phyloP scores from a whole-genome alignment of 1,140 invertebrate species.

The Drosophila micromelanica region DNA sequence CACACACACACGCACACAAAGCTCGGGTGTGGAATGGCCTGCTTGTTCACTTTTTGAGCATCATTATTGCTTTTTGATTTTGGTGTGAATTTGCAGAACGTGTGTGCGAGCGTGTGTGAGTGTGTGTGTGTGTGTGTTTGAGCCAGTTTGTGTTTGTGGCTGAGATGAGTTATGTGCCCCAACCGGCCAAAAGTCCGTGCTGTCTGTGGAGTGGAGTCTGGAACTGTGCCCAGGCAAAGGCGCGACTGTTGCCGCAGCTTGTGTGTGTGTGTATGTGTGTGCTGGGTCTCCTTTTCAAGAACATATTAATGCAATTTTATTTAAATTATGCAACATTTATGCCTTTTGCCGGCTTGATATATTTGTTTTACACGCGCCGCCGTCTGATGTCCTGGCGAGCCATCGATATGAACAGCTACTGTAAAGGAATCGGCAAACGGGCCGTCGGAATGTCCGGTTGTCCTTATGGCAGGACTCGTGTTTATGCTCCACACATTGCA shows the following conservation, averaged over 20 bases:
- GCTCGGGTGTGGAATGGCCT: conserved; percentile 12
- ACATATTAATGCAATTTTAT: conserved; percentile 81
- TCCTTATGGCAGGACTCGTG: conserved; percentile 31
- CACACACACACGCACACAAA: conserved; percentile 16
- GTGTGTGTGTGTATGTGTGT: conserved; percentile 3
- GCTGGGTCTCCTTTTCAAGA: conserved; percentile 38
- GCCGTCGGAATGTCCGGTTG: conserved; percentile 2
- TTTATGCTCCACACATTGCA: not conserved
- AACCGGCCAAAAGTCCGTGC: conserved; percentile 8
- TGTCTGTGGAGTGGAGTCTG: conserved; percentile 45
- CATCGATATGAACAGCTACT: conserved; percentile 26
- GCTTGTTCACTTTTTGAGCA: conserved; percentile 67
- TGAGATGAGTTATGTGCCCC: conserved; percentile 66
- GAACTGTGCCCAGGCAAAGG: conserved; percentile 49
- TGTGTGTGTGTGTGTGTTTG: conserved; percentile 23
- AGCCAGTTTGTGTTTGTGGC: conserved; percentile 23
- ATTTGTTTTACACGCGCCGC: conserved; percentile 56
- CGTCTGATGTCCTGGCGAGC: conserved; percentile 23
- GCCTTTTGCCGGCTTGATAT: conserved; percentile 60
- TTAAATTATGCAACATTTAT: conserved; percentile 78
- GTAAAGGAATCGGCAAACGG: not conserved
- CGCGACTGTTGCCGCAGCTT: conserved; percentile 37
- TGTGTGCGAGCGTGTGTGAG: conserved; percentile 24
- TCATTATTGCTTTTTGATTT: conserved; percentile 82
- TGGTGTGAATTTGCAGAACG: conserved; percentile 64